phyloP scores from a whole-genome alignment of 2,113 vertebrate species.

The Cranoglanis bouderius region DNA sequence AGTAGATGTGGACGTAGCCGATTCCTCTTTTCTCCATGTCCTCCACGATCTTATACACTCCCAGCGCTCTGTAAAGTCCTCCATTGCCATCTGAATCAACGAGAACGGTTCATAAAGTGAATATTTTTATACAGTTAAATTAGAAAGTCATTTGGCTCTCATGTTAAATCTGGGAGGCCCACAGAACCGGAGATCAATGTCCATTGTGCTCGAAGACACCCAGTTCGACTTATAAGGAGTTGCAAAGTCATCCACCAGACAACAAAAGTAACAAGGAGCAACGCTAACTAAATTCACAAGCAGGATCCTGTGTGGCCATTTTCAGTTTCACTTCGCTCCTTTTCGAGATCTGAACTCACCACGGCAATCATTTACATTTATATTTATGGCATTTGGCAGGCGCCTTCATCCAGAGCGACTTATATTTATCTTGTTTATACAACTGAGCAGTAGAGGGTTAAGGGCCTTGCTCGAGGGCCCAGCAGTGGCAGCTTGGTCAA shows the following conservation, averaged over 20 bases:
- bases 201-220: neutral
- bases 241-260: neutral
- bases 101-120: neutral
- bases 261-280: neutral
- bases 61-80: slow-evolving; percentile 91
- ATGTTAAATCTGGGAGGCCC: neutral
- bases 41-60: slow-evolving; percentile 77
- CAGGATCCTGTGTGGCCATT: neutral
- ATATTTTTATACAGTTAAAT: neutral
- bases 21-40: slow-evolving; percentile 87
- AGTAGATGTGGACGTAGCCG: slow-evolving; percentile 85
- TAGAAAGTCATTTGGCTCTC: neutral
- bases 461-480: too few species aligned
- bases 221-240: neutral
- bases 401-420: too few species aligned
- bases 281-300: neutral
- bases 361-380: neutral
- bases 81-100: slow-evolving; percentile 87
- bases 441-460: too few species aligned
- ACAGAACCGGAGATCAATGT: neutral
- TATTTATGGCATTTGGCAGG: too few species aligned
- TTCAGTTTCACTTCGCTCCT: neutral
- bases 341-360: neutral
- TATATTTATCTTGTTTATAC: too few species aligned
- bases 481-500: too few species aligned